Percentiles rank a stretch among this genome's conserved stretches.
phyloP scores from a whole-genome alignment of 2,113 vertebrate species.

The Galeopterus variegatus region DNA sequence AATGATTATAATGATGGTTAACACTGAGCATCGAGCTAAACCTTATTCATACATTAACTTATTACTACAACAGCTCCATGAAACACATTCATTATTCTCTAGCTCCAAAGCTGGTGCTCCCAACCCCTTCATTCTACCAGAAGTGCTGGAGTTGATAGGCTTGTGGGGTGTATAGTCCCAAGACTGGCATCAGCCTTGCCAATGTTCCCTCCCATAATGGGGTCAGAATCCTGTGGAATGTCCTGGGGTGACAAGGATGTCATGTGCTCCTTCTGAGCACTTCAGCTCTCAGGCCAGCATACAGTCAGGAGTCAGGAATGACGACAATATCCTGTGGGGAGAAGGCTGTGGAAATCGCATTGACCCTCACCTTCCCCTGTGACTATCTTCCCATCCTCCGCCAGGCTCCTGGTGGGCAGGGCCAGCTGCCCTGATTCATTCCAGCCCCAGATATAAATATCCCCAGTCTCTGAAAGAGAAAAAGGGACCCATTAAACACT shows the following conservation, averaged over 20 bases:
- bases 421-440: slow-evolving; percentile 97
- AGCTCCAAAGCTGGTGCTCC: background rate
- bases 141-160: background rate
- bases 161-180: fast-evolving
- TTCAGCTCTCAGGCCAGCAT: background rate
- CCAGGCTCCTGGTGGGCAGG: slow-evolving; percentile 90
- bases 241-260: background rate
- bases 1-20: fast-evolving
- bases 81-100: fast-evolving
- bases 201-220: fast-evolving
- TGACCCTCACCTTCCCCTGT: slow-evolving; percentile 67
- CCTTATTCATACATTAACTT: no score
- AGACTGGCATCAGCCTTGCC: background rate
- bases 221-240: background rate
- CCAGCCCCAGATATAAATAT: slow-evolving; percentile 98
- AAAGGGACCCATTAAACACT: fast-evolving
- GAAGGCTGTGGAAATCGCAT: no score
- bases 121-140: fast-evolving
- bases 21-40: background rate
- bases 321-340: background rate
- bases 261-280: background rate
- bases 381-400: background rate
- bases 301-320: background rate
- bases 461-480: slow-evolving; percentile 89
- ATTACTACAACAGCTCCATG: fast-evolving